A percentile compares a stretch with the other conserved stretches of the same genome.
phyloP scores from a whole-genome alignment of 2,888 invertebrate genomes.

The Hydraecia micacea region DNA sequence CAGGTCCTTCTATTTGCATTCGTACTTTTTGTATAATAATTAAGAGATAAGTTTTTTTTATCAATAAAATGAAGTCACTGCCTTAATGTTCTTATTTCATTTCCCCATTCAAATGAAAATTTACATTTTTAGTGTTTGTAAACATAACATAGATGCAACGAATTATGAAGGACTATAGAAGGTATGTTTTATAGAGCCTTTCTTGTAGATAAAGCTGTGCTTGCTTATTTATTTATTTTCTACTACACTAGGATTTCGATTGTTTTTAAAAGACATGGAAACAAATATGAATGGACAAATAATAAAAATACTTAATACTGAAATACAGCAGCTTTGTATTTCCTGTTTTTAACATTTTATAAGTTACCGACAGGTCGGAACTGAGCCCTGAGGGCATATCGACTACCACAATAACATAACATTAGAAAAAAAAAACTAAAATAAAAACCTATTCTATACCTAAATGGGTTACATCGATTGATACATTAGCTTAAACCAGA shows the following conservation, averaged over 20 bases:
- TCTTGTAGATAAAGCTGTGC: not conserved
- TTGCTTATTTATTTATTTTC: not conserved
- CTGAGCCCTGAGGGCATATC: constrained; percentile 25
- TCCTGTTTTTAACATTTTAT: constrained; percentile 48
- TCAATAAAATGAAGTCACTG: constrained; percentile 65
- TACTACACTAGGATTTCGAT: not conserved
- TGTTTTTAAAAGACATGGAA: not conserved
- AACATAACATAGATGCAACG: not conserved
- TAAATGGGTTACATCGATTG: constrained; percentile 37
- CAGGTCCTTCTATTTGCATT: constrained; percentile 74
- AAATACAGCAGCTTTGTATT: constrained; percentile 59
- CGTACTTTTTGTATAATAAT: constrained; percentile 68
- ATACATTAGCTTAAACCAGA: constrained; percentile 35
- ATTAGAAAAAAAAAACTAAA: constrained; percentile 38
- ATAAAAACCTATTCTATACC: constrained; percentile 15
- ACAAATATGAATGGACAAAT: not conserved
- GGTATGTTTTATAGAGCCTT: not conserved
- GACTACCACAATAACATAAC: constrained; percentile 52
- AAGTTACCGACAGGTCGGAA: constrained; percentile 30
- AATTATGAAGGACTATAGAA: not conserved
- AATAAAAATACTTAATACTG: constrained; percentile 53
- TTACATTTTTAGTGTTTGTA: not conserved
- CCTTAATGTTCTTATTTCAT: constrained; percentile 37
- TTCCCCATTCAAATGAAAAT: not conserved
- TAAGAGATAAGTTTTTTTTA: constrained; percentile 61